Conservation (phyloP, 1,140 invertebrate genomes). For the Aphaenogaster rudis region DNA sequence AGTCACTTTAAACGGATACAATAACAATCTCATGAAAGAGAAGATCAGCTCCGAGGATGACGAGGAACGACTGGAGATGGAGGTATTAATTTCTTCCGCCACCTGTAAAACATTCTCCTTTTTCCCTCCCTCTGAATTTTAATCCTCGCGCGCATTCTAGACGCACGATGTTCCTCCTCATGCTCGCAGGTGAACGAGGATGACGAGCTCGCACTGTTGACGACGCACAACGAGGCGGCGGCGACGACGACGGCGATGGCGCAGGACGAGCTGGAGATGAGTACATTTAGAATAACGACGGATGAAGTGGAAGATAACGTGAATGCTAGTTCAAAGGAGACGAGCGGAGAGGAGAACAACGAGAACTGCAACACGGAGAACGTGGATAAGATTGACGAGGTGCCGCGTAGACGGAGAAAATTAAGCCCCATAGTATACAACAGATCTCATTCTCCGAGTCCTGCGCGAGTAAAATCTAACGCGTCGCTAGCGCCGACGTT, state of each 20-base stretch:
- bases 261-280: constrained; percentile 77
- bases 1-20: constrained; percentile 85
- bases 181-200: constrained; percentile 81
- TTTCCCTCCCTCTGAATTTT: constrained; percentile 28
- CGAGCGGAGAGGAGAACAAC: constrained; percentile 75
- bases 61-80: constrained; percentile 83
- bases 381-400: constrained; percentile 71
- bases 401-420: constrained; percentile 80
- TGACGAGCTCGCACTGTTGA: constrained; percentile 80
- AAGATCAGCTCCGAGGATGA: constrained; percentile 80
- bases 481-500: constrained; percentile 21
- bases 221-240: constrained; percentile 73
- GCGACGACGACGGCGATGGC: background rate
- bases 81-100: constrained; percentile 76
- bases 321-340: constrained; percentile 60
- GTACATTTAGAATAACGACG: constrained; percentile 69
- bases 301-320: constrained; percentile 77
- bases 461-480: constrained; percentile 67
- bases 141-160: constrained; percentile 57
- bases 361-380: constrained; percentile 81
- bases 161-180: constrained; percentile 52
- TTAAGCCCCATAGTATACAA: constrained; percentile 85
- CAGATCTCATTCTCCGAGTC: constrained; percentile 81
- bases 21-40: constrained; percentile 81
- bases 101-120: background rate